These are phyloP conservation scores for Ctenicera cuprea DNA, from an alignment of 2,888 invertebrate species.

Conservation along the genomic window DNA sequence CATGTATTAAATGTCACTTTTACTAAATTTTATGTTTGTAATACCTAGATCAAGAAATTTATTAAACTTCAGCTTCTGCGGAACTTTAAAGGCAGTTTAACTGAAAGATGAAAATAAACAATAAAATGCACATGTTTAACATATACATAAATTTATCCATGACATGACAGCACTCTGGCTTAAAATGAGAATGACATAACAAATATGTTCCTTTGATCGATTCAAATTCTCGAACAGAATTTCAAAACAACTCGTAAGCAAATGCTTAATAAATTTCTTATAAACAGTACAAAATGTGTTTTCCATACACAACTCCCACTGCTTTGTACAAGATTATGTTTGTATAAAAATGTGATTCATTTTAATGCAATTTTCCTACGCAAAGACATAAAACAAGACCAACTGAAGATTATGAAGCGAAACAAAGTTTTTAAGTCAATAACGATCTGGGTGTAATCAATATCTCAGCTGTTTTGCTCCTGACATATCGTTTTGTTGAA, in stretches of 20 bases:
- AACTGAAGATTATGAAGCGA: background rate
- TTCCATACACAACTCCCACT: too few species aligned
- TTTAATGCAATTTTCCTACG: too few species aligned
- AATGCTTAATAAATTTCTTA: background rate
- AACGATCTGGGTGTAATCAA: slow-evolving; percentile 11
- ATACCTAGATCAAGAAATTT: too few species aligned
- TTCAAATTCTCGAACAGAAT: background rate
- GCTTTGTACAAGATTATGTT: too few species aligned
- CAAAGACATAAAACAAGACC: background rate
- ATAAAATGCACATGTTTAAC: slow-evolving; percentile 8
- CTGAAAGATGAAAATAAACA: slow-evolving; percentile 14
- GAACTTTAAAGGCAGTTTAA: background rate
- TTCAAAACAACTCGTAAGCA: background rate
- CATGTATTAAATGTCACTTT: too few species aligned
- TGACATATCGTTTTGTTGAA: slow-evolving; percentile 3
- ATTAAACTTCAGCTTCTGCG: too few species aligned
- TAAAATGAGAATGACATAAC: background rate
- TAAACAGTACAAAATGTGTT: background rate
- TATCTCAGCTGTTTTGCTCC: slow-evolving; percentile 5
- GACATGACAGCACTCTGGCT: slow-evolving; percentile 10
- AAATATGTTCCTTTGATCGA: slow-evolving; percentile 17
- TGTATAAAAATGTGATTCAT: too few species aligned
- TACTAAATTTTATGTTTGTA: too few species aligned
- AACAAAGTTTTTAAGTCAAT: slow-evolving; percentile 6
- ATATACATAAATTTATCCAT: slow-evolving; percentile 21